A percentile compares a stretch with the other conserved stretches of the same genome.
These are phyloP conservation scores for Silvanus unidentatus DNA, from an alignment of 2,888 invertebrate species.

Conservation along the genomic window DNA sequence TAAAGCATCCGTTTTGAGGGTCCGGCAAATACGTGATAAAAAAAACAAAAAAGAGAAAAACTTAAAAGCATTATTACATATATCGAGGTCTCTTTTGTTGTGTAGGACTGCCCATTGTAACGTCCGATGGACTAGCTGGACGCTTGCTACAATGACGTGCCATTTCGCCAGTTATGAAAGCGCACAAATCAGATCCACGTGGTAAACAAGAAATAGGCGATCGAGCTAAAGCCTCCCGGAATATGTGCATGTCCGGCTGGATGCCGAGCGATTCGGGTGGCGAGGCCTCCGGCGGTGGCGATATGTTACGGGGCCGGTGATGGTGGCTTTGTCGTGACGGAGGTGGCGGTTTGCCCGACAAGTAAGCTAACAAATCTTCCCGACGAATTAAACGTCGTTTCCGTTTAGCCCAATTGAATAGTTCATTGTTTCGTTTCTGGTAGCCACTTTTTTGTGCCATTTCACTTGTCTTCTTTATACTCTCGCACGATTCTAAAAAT, in stretches of 20 bases:
- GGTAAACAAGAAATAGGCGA: conserved; percentile 47
- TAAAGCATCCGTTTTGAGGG: no score
- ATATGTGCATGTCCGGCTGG: conserved; percentile 64
- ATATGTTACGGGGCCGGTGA: conserved; percentile 48
- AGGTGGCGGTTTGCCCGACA: conserved; percentile 66
- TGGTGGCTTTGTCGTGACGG: conserved; percentile 49
- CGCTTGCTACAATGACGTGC: conserved; percentile 67
- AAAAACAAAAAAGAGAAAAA: no score
- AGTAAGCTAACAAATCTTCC: conserved; percentile 70
- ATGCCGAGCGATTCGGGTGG: conserved; percentile 31
- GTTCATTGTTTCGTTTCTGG: conserved; percentile 67
- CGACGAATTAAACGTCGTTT: conserved; percentile 64
- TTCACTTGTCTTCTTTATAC: conserved; percentile 62
- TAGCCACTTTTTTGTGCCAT: conserved; percentile 65
- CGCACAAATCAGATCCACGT: conserved; percentile 57
- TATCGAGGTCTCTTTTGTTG: conserved; percentile 68
- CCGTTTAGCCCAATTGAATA: conserved; percentile 72
- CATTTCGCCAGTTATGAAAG: conserved; percentile 68
- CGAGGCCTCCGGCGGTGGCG: conserved; percentile 44
- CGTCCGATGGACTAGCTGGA: conserved; percentile 63
- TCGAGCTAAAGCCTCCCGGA: conserved; percentile 66
- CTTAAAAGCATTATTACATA: no score
- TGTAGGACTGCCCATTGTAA: conserved; percentile 72
- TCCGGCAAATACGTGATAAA: no score
- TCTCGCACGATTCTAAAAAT: conserved; percentile 63